Evolutionary conservation across 2,888 invertebrate species (phyloP).

Genomic region (Spilarctia lutea): DNA sequence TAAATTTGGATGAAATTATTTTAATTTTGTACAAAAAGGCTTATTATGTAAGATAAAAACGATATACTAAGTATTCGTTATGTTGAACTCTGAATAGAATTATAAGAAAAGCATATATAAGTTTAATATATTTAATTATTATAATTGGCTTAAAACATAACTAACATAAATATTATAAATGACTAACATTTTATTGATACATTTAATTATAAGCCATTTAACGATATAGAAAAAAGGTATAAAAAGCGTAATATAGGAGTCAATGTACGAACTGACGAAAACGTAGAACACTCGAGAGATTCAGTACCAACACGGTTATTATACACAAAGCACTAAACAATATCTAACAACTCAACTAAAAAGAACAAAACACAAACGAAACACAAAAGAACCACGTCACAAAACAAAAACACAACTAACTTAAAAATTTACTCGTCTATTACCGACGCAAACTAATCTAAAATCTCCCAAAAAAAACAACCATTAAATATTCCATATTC

Average conservation of each 20-base stretch:
- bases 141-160: background rate
- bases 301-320: background rate
- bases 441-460: constrained; percentile 26
- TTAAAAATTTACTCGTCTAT: constrained; percentile 14
- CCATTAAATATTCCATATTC: constrained; percentile 55
- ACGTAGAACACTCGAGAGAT: background rate
- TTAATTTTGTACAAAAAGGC: background rate
- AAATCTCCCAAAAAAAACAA: constrained; percentile 32
- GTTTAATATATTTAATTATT: background rate
- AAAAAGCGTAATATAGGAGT: background rate
- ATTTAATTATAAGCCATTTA: background rate
- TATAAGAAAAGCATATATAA: too few species aligned
- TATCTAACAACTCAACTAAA: background rate
- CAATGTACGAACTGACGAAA: background rate
- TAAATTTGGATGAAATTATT: constrained; percentile 45
- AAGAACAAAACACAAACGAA: background rate
- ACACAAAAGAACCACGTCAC: background rate
- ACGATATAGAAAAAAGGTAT: background rate
- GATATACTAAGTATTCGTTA: too few species aligned
- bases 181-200: background rate
- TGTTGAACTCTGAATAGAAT: too few species aligned
- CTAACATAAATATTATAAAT: background rate
- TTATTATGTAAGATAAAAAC: background rate
- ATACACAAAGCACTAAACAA: background rate
- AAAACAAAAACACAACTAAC: constrained; percentile 16